Evolutionary conservation across 2,113 vertebrate genomes (phyloP).

Genomic region (Chauna torquata): DNA sequence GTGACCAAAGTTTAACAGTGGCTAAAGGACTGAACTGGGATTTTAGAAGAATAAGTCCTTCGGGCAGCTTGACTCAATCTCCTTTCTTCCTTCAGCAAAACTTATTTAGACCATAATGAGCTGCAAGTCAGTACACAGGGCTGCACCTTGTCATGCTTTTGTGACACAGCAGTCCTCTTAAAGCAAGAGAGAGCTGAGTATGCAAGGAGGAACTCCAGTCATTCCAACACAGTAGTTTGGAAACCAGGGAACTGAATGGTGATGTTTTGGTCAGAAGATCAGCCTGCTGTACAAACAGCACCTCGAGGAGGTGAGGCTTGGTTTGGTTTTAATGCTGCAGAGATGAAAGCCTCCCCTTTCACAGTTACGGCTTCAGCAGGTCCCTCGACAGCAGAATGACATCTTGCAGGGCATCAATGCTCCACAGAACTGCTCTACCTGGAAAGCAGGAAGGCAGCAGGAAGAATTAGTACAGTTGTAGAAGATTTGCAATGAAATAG

Average conservation of each 20-base stretch:
- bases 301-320: background rate
- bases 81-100: background rate
- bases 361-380: constrained; percentile 39
- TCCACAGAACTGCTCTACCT: constrained; percentile 64
- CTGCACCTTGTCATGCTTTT: background rate
- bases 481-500: background rate
- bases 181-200: background rate
- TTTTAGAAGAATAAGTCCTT: background rate
- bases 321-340: constrained; percentile 7
- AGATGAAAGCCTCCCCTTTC: constrained; percentile 49
- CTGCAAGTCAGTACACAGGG: background rate
- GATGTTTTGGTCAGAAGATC: background rate
- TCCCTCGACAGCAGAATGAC: constrained; percentile 30
- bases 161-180: background rate
- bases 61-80: background rate
- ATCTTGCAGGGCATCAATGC: background rate
- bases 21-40: background rate
- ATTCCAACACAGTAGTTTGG: background rate
- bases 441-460: constrained; percentile 9
- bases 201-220: constrained; percentile 4
- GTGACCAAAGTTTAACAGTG: background rate
- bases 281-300: constrained; percentile 43
- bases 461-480: background rate
- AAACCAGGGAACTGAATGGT: background rate
- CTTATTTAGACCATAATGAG: background rate